A percentile compares a stretch with the other conserved stretches of the same genome.
Evolutionary conservation across 1,140 invertebrate species (phyloP).

Genomic region (Zaprionus africanus): DNA sequence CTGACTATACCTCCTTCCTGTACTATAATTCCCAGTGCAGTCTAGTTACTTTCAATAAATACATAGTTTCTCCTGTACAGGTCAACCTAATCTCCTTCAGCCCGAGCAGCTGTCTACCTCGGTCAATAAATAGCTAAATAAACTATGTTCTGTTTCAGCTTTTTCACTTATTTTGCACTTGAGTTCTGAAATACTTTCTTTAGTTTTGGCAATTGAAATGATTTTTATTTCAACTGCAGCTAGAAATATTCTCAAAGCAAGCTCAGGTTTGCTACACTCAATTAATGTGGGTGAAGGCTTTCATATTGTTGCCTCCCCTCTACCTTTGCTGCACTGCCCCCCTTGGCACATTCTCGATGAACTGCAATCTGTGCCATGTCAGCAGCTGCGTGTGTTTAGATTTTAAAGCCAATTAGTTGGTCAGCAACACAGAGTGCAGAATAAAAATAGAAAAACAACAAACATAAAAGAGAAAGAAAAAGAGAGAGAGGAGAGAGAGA

Average conservation of each 20-base stretch:
- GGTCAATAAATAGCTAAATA: background rate
- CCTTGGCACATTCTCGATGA: constrained; percentile 14
- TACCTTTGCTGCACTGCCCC: background rate
- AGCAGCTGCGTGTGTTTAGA: constrained; percentile 62
- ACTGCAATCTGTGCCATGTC: constrained; percentile 51
- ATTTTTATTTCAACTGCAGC: background rate
- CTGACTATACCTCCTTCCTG: too few species aligned
- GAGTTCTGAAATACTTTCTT: background rate
- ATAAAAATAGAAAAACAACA: constrained; percentile 18
- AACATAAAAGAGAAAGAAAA: background rate
- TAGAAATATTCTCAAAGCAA: background rate
- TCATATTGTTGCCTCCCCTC: constrained; percentile 24
- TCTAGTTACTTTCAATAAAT: background rate
- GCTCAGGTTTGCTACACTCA: background rate
- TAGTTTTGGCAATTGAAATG: background rate
- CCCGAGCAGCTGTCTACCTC: too few species aligned
- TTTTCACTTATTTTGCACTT: background rate
- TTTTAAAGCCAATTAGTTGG: constrained; percentile 78
- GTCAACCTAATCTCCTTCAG: too few species aligned
- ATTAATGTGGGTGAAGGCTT: constrained; percentile 48
- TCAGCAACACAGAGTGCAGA: constrained; percentile 41
- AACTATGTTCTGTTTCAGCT: background rate
- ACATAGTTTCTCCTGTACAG: too few species aligned
- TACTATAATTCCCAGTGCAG: too few species aligned
- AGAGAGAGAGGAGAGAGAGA: background rate